Conservation (phyloP, 2,888 invertebrate genomes). For the Ichneumon xanthorius region DNA sequence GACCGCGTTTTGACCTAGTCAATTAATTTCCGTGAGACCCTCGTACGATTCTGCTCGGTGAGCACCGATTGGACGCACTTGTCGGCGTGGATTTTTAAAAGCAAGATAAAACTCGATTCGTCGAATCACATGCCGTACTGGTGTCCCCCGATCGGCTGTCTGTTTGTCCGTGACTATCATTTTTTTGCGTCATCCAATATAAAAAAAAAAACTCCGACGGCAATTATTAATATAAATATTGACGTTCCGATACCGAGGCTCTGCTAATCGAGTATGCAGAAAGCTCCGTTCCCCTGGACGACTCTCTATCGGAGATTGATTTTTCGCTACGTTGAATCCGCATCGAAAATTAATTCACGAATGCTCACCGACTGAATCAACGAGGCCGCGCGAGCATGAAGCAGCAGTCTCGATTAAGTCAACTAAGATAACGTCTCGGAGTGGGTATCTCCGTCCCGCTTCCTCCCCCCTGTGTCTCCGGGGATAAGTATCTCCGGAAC, state of each 20-base stretch:
- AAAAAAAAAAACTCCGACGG: background rate
- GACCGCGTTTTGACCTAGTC: constrained; percentile 56
- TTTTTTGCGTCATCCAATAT: background rate
- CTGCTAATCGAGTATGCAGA: constrained; percentile 9
- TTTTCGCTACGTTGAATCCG: constrained; percentile 17
- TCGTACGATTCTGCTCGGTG: constrained; percentile 26
- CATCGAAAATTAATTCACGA: constrained; percentile 45
- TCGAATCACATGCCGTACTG: background rate
- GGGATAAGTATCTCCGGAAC: constrained; percentile 41
- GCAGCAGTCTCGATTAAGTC: constrained; percentile 45
- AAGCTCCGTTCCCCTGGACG: background rate
- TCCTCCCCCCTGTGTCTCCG: constrained; percentile 21
- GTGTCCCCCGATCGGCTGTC: background rate
- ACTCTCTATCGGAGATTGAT: constrained; percentile 25
- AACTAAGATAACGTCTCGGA: constrained; percentile 40
- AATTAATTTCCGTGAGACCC: constrained; percentile 48
- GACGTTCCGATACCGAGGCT: constrained; percentile 14
- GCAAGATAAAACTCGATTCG: constrained; percentile 37
- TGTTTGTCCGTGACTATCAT: background rate
- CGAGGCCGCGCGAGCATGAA: constrained; percentile 36
- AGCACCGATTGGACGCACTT: constrained; percentile 28
- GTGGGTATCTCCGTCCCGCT: constrained; percentile 7
- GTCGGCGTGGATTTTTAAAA: constrained; percentile 30
- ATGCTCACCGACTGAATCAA: constrained; percentile 39
- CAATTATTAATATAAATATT: constrained; percentile 18